Conservation (phyloP, 2,113 vertebrate genomes). For the Pollachius pollachius region DNA sequence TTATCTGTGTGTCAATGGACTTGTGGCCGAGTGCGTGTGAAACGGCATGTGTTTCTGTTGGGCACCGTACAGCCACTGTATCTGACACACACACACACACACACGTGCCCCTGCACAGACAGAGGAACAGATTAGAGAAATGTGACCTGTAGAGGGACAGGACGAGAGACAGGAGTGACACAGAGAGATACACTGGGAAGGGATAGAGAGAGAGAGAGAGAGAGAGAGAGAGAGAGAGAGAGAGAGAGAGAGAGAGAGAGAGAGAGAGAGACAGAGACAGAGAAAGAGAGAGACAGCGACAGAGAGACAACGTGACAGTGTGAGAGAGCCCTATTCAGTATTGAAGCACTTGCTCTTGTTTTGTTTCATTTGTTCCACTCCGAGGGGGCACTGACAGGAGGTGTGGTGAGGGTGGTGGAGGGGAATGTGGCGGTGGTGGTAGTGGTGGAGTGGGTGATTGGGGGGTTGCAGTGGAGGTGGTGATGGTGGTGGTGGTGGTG, state of each 20-base stretch:
- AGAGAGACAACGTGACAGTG: not conserved
- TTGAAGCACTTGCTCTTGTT: no score
- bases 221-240: no score
- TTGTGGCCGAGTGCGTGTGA: no score
- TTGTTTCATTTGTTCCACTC: not conserved
- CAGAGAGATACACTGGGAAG: slow-evolving; percentile 61
- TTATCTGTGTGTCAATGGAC: no score
- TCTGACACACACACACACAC: slow-evolving; percentile 14
- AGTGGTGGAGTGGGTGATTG: not conserved
- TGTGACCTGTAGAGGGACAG: no score
- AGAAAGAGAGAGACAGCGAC: no score
- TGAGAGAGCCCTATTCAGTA: slow-evolving; percentile 6
- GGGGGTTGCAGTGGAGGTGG: no score
- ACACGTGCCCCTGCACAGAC: slow-evolving; percentile 7
- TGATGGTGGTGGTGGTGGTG: no score
- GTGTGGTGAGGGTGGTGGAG: not conserved
- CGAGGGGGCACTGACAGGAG: not conserved
- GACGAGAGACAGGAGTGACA: no score
- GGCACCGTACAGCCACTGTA: no score
- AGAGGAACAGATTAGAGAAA: slow-evolving; percentile 1
- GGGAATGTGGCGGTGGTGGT: not conserved
- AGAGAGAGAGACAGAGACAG: no score
- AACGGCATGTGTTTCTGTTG: no score
- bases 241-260: slow-evolving; percentile 13
- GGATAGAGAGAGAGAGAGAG: not conserved